Base-by-base conservation (phyloP, 2,113 vertebrate species). In the Sebastes schlegelii region DNA sequence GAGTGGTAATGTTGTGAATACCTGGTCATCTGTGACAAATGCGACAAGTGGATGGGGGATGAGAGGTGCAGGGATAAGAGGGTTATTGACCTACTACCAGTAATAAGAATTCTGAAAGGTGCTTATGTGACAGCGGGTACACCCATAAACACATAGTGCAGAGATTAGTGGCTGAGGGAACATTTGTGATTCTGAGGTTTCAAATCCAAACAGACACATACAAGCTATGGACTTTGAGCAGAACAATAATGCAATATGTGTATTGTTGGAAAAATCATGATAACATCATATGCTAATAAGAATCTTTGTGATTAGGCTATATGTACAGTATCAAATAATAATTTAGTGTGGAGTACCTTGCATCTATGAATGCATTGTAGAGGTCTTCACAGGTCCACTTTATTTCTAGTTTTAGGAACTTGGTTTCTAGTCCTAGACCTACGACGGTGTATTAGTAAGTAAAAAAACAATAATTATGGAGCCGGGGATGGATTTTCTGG, bases 1-100 rank as follows among this genome's bases (percentile, higher is more conserved):
- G 70, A 75, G 26, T 46, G 14, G 43, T 65, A 55, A 75, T 72
- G 42, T 43, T 72, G 70, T 79, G 70, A 82, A 34, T 82, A 58
- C 62, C 74, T 74, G 34, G 34, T 34, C 34, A 34, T 34, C 34
- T 34, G 34, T 34, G 34, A 34, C 34, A 34, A 34, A 34, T 79
- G 21, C 5, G 65, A 65, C 52, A 74, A 82, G 19, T 79, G 45
- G 58, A 70, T 52, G 45, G 34, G 21, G 40, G 34, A 34, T 34
- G 34, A 34, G 34, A 34, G 34, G 34, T 43, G 23, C 73, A 51
- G 14, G 16, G 21, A 52, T 21, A 68, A 86, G 62, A 54, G 45
- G 4, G 21, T 62, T 82, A 57, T 46, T 85, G 64, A 70, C 69
- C 69, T 78, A 21, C 16, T 42, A 54, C 21, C 45, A 16, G 12